phyloP scores from a whole-genome alignment of 2,888 invertebrate genomes.

The Agrochola macilenta region DNA sequence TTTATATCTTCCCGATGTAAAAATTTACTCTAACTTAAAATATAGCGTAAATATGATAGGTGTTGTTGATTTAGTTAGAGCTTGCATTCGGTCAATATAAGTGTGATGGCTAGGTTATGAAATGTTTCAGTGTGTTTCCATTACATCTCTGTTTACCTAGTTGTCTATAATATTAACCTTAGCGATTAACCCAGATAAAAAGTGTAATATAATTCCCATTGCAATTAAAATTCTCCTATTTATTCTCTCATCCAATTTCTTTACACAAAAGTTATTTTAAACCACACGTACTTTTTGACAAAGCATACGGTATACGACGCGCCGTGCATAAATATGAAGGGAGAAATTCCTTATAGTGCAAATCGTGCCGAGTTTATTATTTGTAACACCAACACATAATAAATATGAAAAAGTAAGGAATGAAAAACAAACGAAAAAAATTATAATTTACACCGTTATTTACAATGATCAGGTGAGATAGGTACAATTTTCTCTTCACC shows the following conservation, averaged over 20 bases:
- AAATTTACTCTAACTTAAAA: conserved; percentile 49
- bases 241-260: conserved; percentile 32
- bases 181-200: neutral
- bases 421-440: conserved; percentile 12
- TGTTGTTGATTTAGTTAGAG: conserved; percentile 19
- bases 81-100: conserved; percentile 29
- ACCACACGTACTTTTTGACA: conserved; percentile 51
- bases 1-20: conserved; percentile 57
- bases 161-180: neutral
- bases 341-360: conserved; percentile 9
- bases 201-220: neutral
- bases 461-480: conserved; percentile 1
- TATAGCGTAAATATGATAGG: conserved; percentile 37
- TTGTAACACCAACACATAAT: conserved; percentile 15
- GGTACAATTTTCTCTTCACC: conserved; percentile 19
- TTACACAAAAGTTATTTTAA: conserved; percentile 29
- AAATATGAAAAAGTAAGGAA: neutral
- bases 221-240: conserved; percentile 3
- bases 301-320: conserved; percentile 39
- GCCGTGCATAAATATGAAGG: conserved; percentile 39
- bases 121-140: conserved; percentile 22
- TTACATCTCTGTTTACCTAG: neutral
- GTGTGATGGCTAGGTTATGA: conserved; percentile 10
- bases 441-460: neutral
- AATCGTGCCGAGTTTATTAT: conserved; percentile 27